phyloP scores from a whole-genome alignment of 2,888 invertebrate species.

The Calameuta pallipes region DNA sequence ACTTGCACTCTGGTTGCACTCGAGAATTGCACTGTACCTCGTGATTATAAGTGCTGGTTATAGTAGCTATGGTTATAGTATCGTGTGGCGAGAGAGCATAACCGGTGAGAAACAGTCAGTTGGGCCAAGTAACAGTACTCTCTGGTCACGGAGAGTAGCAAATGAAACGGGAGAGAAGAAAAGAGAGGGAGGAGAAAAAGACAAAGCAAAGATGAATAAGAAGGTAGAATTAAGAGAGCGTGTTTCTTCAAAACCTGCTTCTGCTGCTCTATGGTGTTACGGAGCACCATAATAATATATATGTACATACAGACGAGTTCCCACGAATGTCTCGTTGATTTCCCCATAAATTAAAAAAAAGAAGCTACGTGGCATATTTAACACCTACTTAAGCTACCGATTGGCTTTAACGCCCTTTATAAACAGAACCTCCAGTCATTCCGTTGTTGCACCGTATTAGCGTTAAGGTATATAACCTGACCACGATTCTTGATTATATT shows the following conservation, averaged over 20 bases:
- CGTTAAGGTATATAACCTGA: background rate
- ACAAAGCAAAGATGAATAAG: background rate
- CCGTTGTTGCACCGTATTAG: background rate
- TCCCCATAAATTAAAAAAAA: background rate
- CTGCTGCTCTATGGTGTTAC: background rate
- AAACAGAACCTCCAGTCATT: background rate
- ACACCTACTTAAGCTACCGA: background rate
- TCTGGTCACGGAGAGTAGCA: conserved; percentile 22
- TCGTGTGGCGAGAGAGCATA: conserved; percentile 13
- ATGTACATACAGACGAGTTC: background rate
- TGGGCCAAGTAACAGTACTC: conserved; percentile 53
- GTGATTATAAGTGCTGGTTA: conserved; percentile 48
- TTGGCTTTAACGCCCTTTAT: background rate
- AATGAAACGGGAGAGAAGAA: conserved; percentile 2
- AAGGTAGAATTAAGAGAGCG: background rate
- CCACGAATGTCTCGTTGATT: background rate
- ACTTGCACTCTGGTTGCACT: background rate
- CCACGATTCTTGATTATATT: background rate
- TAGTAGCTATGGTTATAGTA: conserved; percentile 15
- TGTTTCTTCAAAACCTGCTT: background rate
- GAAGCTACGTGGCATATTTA: background rate
- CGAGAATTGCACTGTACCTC: conserved; percentile 21
- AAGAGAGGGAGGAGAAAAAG: background rate
- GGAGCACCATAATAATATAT: background rate
- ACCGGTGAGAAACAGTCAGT: conserved; percentile 32